These are phyloP conservation scores for Galerucella calmariensis DNA, from an alignment of 2,888 invertebrate species.

Conservation along the genomic window DNA sequence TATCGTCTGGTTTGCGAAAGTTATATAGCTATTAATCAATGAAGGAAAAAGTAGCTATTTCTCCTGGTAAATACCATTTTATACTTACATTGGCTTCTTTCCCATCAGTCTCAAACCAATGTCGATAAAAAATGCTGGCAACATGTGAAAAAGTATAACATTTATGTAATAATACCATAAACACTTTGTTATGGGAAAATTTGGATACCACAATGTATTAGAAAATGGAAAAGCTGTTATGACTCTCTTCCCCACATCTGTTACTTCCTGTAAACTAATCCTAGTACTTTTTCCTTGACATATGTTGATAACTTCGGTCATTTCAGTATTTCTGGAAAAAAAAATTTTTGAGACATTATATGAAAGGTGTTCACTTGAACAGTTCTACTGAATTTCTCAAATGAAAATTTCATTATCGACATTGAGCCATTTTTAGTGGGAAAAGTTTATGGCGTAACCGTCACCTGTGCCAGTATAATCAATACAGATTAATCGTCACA, in stretches of 20 bases:
- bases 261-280: slow-evolving; percentile 74
- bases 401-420: too few relatives aligned
- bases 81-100: slow-evolving; percentile 73
- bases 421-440: too few relatives aligned
- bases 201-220: slow-evolving; percentile 76
- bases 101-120: slow-evolving; percentile 73
- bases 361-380: not conserved
- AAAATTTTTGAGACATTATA: not conserved
- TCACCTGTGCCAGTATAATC: too few relatives aligned
- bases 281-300: slow-evolving; percentile 75
- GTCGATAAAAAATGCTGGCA: slow-evolving; percentile 85
- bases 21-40: too few relatives aligned
- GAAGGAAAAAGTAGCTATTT: too few relatives aligned
- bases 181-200: slow-evolving; percentile 70
- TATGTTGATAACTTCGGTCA: slow-evolving; percentile 81
- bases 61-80: not conserved
- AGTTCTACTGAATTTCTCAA: too few relatives aligned
- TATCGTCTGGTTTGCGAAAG: too few relatives aligned
- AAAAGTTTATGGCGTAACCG: too few relatives aligned
- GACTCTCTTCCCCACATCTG: slow-evolving; percentile 58
- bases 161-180: slow-evolving; percentile 72
- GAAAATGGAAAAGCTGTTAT: slow-evolving; percentile 74
- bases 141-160: slow-evolving; percentile 59
- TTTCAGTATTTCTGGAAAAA: slow-evolving; percentile 45
- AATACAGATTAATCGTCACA: too few relatives aligned